These are phyloP conservation scores for Pycnonotus jocosus DNA, from an alignment of 2,113 vertebrate species.

Conservation along the genomic window DNA sequence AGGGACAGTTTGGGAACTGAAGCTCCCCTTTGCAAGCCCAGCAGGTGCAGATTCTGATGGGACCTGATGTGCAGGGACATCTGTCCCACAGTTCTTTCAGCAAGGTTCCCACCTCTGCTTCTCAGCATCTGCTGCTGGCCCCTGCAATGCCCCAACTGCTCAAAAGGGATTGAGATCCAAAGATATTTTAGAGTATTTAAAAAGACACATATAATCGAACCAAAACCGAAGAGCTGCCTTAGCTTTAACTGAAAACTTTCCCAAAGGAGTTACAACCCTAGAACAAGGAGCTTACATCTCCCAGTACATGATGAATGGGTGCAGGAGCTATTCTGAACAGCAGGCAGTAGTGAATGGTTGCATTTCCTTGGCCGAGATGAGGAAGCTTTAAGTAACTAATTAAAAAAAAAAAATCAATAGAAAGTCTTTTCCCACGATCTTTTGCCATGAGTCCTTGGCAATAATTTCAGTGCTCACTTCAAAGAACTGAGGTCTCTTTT, in stretches of 20 bases:
- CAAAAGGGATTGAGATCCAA: not conserved
- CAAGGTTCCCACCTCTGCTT: not conserved
- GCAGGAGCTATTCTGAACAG: slow-evolving; percentile 27
- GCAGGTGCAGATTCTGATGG: not conserved
- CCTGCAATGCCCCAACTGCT: not conserved
- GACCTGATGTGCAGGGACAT: not conserved
- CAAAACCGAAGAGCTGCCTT: not conserved
- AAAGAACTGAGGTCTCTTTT: slow-evolving; percentile 36
- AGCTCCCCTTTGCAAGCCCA: not conserved
- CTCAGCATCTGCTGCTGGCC: not conserved
- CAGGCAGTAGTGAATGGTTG: slow-evolving; percentile 24
- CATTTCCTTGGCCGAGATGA: slow-evolving; percentile 21
- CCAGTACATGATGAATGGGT: not conserved
- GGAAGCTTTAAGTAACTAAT: slow-evolving; percentile 34
- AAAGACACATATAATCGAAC: not conserved
- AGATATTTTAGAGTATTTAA: not conserved
- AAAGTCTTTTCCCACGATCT: slow-evolving; percentile 55
- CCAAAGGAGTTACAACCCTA: not conserved
- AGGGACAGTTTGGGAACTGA: not conserved
- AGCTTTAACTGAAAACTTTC: not conserved
- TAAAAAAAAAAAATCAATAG: slow-evolving; percentile 48
- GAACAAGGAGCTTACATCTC: not conserved
- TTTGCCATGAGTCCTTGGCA: slow-evolving; percentile 47
- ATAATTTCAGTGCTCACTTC: slow-evolving; percentile 38
- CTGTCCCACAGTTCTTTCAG: not conserved